A percentile compares a stretch with the other conserved stretches of the same genome.
phyloP scores from a whole-genome alignment of 2,113 vertebrate species.

The Pluvianellus socialis region DNA sequence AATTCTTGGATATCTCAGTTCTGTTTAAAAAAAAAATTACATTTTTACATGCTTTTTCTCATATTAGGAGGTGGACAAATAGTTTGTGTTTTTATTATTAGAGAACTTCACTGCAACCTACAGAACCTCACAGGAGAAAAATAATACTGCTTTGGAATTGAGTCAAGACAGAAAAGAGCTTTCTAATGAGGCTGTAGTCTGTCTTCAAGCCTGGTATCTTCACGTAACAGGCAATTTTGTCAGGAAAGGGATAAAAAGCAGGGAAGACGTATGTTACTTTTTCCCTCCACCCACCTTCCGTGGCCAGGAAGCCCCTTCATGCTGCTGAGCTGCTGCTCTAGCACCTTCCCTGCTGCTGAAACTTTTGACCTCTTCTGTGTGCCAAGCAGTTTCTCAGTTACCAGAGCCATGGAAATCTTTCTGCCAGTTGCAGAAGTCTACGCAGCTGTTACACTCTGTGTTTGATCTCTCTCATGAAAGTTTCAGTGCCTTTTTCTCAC shows the following conservation, averaged over 20 bases:
- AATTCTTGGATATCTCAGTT: neutral
- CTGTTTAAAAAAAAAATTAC: neutral
- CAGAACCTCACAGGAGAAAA: neutral
- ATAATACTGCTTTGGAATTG: neutral
- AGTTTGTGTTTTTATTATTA: neutral
- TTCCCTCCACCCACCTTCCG: neutral
- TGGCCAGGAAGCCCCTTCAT: neutral
- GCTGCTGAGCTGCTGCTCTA: neutral
- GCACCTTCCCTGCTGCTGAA: neutral
- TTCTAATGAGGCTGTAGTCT: neutral
- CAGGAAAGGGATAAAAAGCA: neutral
- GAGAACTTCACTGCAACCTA: neutral
- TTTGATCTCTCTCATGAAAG: neutral
- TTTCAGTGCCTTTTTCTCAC: neutral
- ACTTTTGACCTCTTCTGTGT: neutral
- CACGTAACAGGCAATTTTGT: neutral
- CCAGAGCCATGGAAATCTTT: neutral
- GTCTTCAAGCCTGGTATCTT: neutral
- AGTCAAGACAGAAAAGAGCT: neutral
- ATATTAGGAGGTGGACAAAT: neutral
- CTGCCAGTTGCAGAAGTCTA: neutral
- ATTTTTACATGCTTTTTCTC: neutral
- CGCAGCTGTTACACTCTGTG: neutral
- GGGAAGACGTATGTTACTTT: neutral
- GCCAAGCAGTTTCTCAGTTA: neutral